Evolutionary conservation across 2,797 vertebrate genomes (phyloP), one percentile per base, ranked within the genome.

Genomic region (Pangasius djambal): DNA sequence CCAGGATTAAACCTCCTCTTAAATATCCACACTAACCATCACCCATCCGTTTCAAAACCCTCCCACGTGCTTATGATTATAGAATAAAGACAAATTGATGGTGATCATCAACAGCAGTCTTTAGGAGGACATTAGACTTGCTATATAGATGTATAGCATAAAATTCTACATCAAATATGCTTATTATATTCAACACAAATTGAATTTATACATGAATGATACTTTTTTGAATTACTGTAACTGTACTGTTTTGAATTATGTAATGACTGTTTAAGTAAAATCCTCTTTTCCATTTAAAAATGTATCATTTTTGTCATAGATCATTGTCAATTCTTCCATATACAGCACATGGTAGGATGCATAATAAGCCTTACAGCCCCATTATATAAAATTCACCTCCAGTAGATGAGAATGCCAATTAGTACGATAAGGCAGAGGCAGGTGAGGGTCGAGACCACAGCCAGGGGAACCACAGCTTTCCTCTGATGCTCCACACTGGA

Each of bases 401-500:
- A 99, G 91, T 99, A 99, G 95, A 99, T 93, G 92, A 99, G 96
- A 95, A 99, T 98, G 93, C 97, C 96, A 92, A 98, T 94, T 95
- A 99, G 98, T 93, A 98, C 95, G 90, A 98, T 92, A 90, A 99
- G 96, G 94, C 98, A 97, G 90, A 99, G 94, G 93, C 97, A 94
- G 86, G 98, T 98, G 94, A 99, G 96, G 84, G 97, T 96, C 93
- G 98, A 99, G 92, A 99, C 97, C 95, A 99, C 96, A 89, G 97
- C 98, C 93, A 99, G 97, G 75, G 98, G 98, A 92, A 99, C 93
- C 93, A 98, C 94, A 48, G 97, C 97, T 93, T 96, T 97, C 95
- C 94, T 96, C 94, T 97, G 97, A 89, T 94, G 92, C 77, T 97
- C 97, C 93, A 96, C 89, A 92, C 95, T 96, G 93, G 96, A 95